Evolutionary conservation across 2,797 vertebrate species (phyloP), one percentile per base, ranked within the genome.

Genomic region (Bovichtus variegatus): DNA sequence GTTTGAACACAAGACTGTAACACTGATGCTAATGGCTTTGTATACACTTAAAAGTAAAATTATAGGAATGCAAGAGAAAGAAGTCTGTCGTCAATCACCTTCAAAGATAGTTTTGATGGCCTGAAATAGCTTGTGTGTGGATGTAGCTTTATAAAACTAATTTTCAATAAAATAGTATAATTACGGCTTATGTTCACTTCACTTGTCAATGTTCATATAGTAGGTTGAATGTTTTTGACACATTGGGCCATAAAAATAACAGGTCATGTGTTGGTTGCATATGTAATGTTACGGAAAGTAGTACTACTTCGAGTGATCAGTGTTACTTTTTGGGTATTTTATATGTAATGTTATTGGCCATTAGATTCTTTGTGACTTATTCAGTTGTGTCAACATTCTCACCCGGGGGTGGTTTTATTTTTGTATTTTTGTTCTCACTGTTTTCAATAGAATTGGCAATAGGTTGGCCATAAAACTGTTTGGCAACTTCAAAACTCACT

Each of bases 351-450:
- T 10, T 6, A 18, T 13, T 55, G 15, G 15, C 7, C 5, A 29
- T 34, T 73, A 54, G 15, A 60, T 2, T 55, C 13, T 21, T 46
- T 12, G 9, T 31, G 3, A n/a, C 43, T 41, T 64, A n/a, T 49
- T 64, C 12, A 15, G 21, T 61, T 44, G 21, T 38, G 21, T 38
- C 71, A 66, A 27, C 44, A 51, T 31, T 41, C 5, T 29, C 9
- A 12, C n/a, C 25, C 16, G 27, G 6, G 18, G 19, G 18, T 51
- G 3, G 9, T 67, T 68, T 57, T 71, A 54, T 63, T 80, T 80
- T 73, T 25, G 44, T 8, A n/a, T 34, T 34, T 34, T 34, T 6
- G 41, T 51, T 21, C 9, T 25, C 21, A 43, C 5, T 38, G n/a
- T 64, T 76, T 62, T 70, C 9, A 21, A 38, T 5, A 49, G 15